These are phyloP conservation scores for Mycogona germanica DNA, from an alignment of 2,888 invertebrate genomes.

Conservation along the genomic window DNA sequence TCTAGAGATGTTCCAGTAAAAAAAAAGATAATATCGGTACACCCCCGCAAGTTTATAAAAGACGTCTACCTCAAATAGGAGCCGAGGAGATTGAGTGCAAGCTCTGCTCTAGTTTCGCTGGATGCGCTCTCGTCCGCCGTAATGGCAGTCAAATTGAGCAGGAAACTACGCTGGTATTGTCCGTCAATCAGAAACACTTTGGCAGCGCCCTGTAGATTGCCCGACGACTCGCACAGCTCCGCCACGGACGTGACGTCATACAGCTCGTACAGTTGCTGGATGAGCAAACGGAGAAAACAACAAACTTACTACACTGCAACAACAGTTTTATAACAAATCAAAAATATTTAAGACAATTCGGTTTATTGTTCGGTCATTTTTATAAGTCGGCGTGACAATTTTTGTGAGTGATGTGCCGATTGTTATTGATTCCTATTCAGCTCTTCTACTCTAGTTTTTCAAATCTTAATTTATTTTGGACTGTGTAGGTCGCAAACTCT, in stretches of 20 bases:
- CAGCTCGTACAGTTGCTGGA: not conserved
- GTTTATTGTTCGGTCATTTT: not conserved
- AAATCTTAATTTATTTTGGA: too few relatives aligned
- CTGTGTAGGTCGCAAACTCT: too few relatives aligned
- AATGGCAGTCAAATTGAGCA: constrained; percentile 35
- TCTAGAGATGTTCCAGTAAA: too few relatives aligned
- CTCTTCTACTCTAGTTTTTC: too few relatives aligned
- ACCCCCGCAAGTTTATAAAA: too few relatives aligned
- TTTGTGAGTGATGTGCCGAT: too few relatives aligned
- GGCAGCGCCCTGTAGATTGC: constrained; percentile 39
- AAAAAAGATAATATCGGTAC: too few relatives aligned
- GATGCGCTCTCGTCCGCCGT: constrained; percentile 9
- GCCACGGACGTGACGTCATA: not conserved
- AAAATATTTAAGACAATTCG: not conserved
- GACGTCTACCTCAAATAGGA: constrained; percentile 1
- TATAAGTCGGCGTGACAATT: too few relatives aligned
- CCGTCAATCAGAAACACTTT: constrained; percentile 38
- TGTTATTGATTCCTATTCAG: too few relatives aligned
- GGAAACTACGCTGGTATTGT: constrained; percentile 35
- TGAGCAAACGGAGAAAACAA: too few relatives aligned
- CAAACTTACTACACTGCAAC: too few relatives aligned
- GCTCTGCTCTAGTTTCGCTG: not conserved
- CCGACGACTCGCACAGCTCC: constrained; percentile 32
- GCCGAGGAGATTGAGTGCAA: not conserved
- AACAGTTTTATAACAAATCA: too few relatives aligned